Conservation (phyloP, 2,113 vertebrate species). For the Notarius quadriscutis region DNA sequence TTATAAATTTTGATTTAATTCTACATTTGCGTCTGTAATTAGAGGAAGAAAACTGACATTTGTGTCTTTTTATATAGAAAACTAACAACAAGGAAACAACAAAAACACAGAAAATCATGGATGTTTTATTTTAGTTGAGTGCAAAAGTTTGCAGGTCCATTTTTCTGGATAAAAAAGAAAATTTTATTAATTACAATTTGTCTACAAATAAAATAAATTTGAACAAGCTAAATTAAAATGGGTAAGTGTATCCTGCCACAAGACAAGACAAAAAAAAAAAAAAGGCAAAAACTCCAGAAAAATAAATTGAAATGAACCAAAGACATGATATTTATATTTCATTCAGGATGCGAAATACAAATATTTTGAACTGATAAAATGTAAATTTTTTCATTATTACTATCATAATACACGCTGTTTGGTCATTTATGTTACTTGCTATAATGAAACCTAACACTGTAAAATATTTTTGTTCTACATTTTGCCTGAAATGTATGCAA, state of each 20-base stretch:
- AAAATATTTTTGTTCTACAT: too few species aligned
- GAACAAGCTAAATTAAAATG: too few species aligned
- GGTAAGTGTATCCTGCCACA: background rate
- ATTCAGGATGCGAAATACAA: slow-evolving; percentile 17
- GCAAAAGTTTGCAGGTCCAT: background rate
- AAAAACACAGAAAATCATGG: background rate
- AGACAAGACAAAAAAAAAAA: background rate
- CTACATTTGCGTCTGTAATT: background rate
- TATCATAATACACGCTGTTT: too few species aligned
- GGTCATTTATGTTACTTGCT: too few species aligned
- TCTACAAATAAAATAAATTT: too few species aligned
- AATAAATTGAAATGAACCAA: background rate
- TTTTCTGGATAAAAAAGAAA: too few species aligned
- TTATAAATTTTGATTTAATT: background rate
- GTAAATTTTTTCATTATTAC: too few species aligned
- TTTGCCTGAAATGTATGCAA: too few species aligned
- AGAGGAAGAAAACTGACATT: background rate
- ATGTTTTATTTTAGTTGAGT: background rate
- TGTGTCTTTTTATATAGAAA: background rate
- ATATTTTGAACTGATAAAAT: too few species aligned
- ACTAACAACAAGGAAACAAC: background rate
- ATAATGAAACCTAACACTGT: too few species aligned
- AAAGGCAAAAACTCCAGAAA: background rate
- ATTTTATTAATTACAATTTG: too few species aligned
- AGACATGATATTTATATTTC: background rate